Base-by-base conservation (phyloP, 2,113 vertebrate species). In the Lamprologus lemairii region DNA sequence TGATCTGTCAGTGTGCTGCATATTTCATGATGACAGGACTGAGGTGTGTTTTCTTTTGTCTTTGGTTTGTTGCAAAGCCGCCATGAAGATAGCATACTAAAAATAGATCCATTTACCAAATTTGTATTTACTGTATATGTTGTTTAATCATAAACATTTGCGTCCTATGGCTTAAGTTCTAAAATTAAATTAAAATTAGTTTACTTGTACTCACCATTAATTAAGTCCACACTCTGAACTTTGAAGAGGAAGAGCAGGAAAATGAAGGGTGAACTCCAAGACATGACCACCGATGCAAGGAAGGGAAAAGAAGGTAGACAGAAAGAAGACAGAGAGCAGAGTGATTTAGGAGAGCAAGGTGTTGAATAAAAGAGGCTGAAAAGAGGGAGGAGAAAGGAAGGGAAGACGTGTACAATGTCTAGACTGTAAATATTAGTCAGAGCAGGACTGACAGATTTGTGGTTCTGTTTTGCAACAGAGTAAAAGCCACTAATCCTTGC, bases 391-490 rank as follows among this genome's bases (percentile, higher is more conserved):
- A 79, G 71, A 51, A 16, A 23, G 1, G 10, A 16, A 49, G 26
- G 45, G 55, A 60, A 35, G 37, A 28, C 11, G 31, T 21, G 33
- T 13, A 51, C 26, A 2, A 33, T 3, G 93, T 94, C 93, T 94
- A 94, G 93, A 92, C 93, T 86, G 53, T 37, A 42, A 42, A 21
- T 71, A 60, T 88, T 63, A 81, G 75, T 88, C 87, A 75, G 86
- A 82, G 45, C 81, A 75, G 71, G 26, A 37, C 60, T 57, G 53
- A 53, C 13, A 4, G 7, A 17, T 85, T 73, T 92, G 91, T 87
- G 87, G 92, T 82, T 84, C 14, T 12, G 87, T 40, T 88, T 94
- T 93, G 83, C 92, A 47, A 83, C 80, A 92, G 9, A 79, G 16
- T 21, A 19, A 86, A 81, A 82, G 4, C 21, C 58, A 7, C 5